Evolutionary conservation across 2,888 invertebrate genomes (phyloP).

Genomic region (Exephanes ischioxanthus): DNA sequence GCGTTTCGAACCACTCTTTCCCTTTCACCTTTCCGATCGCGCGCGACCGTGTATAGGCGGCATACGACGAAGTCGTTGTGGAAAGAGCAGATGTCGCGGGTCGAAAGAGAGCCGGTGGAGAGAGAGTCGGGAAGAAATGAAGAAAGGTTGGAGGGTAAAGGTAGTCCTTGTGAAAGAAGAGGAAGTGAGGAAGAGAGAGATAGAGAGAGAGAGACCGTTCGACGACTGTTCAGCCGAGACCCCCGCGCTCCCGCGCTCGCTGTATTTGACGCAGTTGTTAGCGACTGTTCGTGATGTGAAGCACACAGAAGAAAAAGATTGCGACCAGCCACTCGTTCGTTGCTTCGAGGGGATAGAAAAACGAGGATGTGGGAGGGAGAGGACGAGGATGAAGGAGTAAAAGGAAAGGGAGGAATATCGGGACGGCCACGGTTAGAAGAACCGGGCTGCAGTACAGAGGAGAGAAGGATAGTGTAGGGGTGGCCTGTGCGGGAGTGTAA

Average conservation of each 20-base stretch:
- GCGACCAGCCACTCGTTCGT: conserved; percentile 71
- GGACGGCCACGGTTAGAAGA: conserved; percentile 63
- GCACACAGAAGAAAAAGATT: conserved; percentile 77
- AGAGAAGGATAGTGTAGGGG: conserved; percentile 69
- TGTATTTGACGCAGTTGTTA: conserved; percentile 80
- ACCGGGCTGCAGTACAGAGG: conserved; percentile 51
- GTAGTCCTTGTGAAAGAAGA: conserved; percentile 36
- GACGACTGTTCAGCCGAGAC: conserved; percentile 43
- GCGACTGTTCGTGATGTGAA: conserved; percentile 78
- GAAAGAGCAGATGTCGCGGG: conserved; percentile 55
- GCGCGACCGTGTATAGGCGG: conserved; percentile 2
- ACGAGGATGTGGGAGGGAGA: conserved; percentile 50
- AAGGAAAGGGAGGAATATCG: conserved; percentile 68
- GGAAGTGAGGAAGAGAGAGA: conserved; percentile 30
- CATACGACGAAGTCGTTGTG: conserved; percentile 28
- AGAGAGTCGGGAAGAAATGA: conserved; percentile 48
- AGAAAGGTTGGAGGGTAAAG: conserved; percentile 41
- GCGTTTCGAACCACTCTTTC: conserved; percentile 27
- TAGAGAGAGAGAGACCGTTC: conserved; percentile 41
- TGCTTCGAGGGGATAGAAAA: conserved; percentile 71
- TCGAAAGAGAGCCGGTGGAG: conserved; percentile 28
- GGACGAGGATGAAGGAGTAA: conserved; percentile 52
- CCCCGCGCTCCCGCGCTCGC: conserved; percentile 58
- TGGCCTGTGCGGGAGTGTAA: conserved; percentile 56
- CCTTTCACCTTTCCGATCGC: conserved; percentile 25